Evolutionary conservation across 2,797 vertebrate genomes (phyloP).

Genomic region (Lagodon rhomboides): DNA sequence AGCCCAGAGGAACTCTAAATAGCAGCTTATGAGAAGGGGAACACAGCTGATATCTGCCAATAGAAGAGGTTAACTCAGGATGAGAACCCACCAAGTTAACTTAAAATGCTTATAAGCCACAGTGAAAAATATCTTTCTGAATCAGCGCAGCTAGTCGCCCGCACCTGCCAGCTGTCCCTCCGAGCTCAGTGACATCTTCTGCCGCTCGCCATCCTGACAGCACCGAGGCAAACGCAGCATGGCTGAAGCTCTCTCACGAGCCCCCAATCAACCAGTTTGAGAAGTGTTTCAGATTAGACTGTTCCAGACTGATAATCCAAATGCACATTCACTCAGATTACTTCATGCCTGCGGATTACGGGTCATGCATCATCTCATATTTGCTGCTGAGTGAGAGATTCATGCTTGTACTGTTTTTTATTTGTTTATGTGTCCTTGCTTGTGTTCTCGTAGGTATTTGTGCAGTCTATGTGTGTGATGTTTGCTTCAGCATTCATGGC

Average conservation of each 20-base stretch:
- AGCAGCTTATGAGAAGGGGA: neutral
- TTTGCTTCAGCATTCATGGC: no score
- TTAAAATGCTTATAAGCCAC: neutral
- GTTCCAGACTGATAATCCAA: constrained; percentile 76
- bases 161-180: neutral
- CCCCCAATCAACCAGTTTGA: constrained; percentile 48
- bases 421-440: neutral
- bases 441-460: no score
- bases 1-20: constrained; percentile 17
- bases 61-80: neutral
- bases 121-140: neutral
- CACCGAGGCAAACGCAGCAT: neutral
- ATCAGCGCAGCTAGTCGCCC: neutral
- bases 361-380: constrained; percentile 56
- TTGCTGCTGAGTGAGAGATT: constrained; percentile 41
- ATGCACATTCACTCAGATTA: constrained; percentile 79
- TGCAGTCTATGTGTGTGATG: no score
- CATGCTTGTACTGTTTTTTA: constrained; percentile 17
- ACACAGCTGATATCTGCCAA: constrained; percentile 1
- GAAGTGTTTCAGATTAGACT: constrained; percentile 73
- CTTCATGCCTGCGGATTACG: constrained; percentile 70
- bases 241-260: constrained; percentile 38
- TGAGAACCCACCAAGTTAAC: neutral
- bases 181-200: constrained; percentile 1
- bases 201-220: neutral